Evolutionary conservation across 2,888 invertebrate genomes (phyloP), one percentile per base, ranked within the genome.

Genomic region (Monochamus alternatus): DNA sequence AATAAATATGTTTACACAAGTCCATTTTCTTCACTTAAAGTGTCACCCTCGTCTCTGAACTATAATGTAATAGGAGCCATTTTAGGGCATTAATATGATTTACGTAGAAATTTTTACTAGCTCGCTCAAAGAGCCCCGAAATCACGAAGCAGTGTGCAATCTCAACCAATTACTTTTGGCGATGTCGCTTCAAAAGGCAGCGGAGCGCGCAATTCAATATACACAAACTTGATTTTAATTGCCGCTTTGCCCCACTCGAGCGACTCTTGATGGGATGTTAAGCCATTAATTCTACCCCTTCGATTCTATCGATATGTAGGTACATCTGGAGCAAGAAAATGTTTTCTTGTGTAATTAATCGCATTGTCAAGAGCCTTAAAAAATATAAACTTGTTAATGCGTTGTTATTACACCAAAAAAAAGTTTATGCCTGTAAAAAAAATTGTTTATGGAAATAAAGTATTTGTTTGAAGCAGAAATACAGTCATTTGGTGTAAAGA

Each of bases 11-110:
- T 22, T 1, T 22, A n/a, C 1, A 22, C 22, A 22, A 22, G 22
- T 22, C 1, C 22, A 22, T 22, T 22, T 22, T 22, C 22, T 22
- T 22, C 22, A 1, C 22, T 22, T 22, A 22, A 22, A 22, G 22
- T 22, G 22, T 22, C 22, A 22, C 22, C 22, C 22, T 0, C 22
- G 1, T 22, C 22, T 22, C 22, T 22, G 1, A 22, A 0, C 22
- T 22, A 22, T 22, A 22, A 22, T 1, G 22, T 7, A 38, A 4
- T 38, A 38, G 5, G n/a, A 44, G 30, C 52, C 58, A 38, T 52
- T 74, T 68, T 31, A 62, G 52, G 68, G 55, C 63, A 63, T 63
- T 74, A 74, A 74, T 74, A 32, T 63, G 67, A 74, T 74, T 74
- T 74, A 74, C 62, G 52, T 8, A n/a, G 52, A 43, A 63, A 59